Evolutionary conservation across 2,888 invertebrate species (phyloP).

Genomic region (Blastobasis lacticolella): DNA sequence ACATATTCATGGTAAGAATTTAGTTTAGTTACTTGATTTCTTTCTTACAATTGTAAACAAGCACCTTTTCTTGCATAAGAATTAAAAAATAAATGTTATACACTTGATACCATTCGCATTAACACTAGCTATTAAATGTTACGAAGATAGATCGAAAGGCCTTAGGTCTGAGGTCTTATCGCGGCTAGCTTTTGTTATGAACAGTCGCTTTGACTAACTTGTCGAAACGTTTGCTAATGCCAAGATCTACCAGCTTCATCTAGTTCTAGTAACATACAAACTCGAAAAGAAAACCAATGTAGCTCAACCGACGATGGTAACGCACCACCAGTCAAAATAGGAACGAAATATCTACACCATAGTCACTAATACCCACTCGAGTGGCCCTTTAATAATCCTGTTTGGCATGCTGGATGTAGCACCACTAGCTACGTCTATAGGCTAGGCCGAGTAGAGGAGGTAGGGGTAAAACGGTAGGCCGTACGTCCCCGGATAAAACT

Average conservation of each 20-base stretch:
- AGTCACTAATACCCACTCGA: not conserved
- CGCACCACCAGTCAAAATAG: too few relatives aligned
- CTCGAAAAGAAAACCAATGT: not conserved
- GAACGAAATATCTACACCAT: too few relatives aligned
- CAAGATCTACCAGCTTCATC: too few relatives aligned
- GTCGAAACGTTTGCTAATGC: too few relatives aligned
- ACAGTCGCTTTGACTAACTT: too few relatives aligned
- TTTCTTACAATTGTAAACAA: conserved; percentile 9
- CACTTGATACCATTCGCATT: too few relatives aligned
- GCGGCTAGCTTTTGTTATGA: too few relatives aligned
- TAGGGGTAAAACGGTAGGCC: not conserved
- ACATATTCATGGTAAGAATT: conserved; percentile 64
- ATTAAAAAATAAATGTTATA: not conserved
- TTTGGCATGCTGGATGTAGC: not conserved
- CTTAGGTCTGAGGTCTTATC: too few relatives aligned
- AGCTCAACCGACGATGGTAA: too few relatives aligned
- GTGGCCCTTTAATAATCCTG: conserved; percentile 1
- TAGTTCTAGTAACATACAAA: not conserved
- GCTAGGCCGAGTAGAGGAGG: not conserved
- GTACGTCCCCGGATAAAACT: conserved; percentile 36
- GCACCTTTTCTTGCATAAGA: conserved; percentile 29
- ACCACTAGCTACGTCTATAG: too few relatives aligned
- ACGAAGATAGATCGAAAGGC: too few relatives aligned
- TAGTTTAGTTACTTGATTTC: not conserved
- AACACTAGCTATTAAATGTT: too few relatives aligned